A percentile compares a stretch with the other conserved stretches of the same genome.
These are phyloP conservation scores for Nannobrachium achirus DNA, from an alignment of 2,113 vertebrate species.

Conservation along the genomic window DNA sequence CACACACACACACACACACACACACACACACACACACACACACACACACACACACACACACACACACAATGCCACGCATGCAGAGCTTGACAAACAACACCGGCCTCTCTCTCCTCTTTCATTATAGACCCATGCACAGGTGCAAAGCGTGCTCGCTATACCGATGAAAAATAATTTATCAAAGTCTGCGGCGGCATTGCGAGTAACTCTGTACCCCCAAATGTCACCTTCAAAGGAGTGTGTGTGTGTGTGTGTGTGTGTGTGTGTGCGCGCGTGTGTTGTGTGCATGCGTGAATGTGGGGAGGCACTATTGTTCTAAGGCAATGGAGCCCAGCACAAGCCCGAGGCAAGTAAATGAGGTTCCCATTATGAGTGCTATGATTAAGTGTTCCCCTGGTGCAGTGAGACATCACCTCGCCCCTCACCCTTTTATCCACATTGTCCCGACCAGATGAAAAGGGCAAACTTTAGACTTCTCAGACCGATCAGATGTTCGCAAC, in stretches of 20 bases:
- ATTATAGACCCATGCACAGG: conserved; percentile 63
- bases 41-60: too few relatives aligned
- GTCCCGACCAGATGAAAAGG: conserved; percentile 63
- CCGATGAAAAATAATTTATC: conserved; percentile 77
- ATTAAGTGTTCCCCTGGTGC: conserved; percentile 67
- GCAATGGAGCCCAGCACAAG: conserved; percentile 61
- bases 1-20: too few relatives aligned
- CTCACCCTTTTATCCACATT: conserved; percentile 64
- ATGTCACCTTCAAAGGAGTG: conserved; percentile 73
- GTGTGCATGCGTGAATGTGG: too few relatives aligned
- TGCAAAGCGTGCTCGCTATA: conserved; percentile 52
- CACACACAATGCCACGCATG: too few relatives aligned
- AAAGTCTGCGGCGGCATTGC: conserved; percentile 67
- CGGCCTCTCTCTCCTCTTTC: conserved; percentile 53
- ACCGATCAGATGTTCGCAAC: conserved; percentile 58
- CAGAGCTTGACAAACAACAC: conserved; percentile 31
- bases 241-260: too few relatives aligned
- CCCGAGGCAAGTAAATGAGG: conserved; percentile 64
- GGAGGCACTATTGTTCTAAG: conserved; percentile 64
- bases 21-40: background rate
- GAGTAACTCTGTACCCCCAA: conserved; percentile 60
- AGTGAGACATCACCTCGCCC: conserved; percentile 59
- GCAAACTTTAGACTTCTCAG: conserved; percentile 58
- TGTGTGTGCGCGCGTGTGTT: too few relatives aligned
- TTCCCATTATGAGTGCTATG: conserved; percentile 69